These are phyloP conservation scores for Sander vitreus DNA, from an alignment of 2,113 vertebrate genomes.

Conservation along the genomic window DNA sequence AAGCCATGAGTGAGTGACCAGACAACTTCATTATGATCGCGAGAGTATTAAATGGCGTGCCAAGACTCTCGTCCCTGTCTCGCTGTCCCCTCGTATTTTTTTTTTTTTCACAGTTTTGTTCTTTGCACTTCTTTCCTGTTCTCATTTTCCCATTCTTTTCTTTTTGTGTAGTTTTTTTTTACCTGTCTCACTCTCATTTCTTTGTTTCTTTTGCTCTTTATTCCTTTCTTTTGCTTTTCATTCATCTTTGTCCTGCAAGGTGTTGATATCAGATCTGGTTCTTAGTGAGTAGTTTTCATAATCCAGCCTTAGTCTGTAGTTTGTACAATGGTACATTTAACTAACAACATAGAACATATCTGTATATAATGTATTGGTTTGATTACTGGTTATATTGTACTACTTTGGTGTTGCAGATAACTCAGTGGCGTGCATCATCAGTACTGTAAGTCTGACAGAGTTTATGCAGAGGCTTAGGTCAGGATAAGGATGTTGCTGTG, in stretches of 20 bases:
- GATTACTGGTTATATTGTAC: too few species aligned
- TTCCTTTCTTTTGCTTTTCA: not conserved
- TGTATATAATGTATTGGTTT: too few species aligned
- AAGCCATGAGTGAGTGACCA: constrained; percentile 30
- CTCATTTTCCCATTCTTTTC: not conserved
- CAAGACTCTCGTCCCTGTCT: not conserved
- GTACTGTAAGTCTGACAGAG: too few species aligned
- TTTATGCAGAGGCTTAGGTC: too few species aligned
- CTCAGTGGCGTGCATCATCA: too few species aligned
- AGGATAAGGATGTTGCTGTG: too few species aligned
- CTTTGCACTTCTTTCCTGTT: not conserved
- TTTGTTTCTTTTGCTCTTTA: not conserved
- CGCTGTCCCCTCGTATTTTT: not conserved
- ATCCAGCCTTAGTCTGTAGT: too few species aligned
- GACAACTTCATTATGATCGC: constrained; percentile 37
- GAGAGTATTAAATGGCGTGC: not conserved
- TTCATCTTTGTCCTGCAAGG: not conserved
- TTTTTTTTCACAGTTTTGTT: not conserved
- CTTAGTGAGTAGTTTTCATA: too few species aligned
- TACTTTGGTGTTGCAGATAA: too few species aligned
- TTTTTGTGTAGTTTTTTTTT: not conserved
- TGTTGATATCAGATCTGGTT: too few species aligned
- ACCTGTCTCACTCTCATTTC: not conserved
- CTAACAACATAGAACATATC: too few species aligned
- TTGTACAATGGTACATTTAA: too few species aligned